A percentile compares a stretch with the other conserved stretches of the same genome.
These are phyloP conservation scores for Urocynchramus pylzowi DNA, from an alignment of 2,113 vertebrate genomes.

Conservation along the genomic window DNA sequence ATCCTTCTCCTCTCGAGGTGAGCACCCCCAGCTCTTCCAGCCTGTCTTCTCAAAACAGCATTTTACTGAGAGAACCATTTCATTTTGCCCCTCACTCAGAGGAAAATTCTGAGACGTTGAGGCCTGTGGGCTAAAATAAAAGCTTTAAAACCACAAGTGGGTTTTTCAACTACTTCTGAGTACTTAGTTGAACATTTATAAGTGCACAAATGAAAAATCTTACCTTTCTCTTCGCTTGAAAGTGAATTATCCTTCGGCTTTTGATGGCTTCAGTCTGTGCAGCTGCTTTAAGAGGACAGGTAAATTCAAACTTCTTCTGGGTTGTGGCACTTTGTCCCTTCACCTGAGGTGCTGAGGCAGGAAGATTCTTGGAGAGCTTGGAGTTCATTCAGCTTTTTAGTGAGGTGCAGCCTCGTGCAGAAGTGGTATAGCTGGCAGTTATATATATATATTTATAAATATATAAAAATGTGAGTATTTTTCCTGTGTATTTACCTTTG, in stretches of 20 bases:
- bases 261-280: background rate
- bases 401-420: background rate
- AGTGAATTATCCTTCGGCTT: background rate
- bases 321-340: background rate
- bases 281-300: background rate
- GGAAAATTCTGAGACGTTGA: background rate
- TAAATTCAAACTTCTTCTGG: accelerated
- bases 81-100: background rate
- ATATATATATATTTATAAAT: background rate
- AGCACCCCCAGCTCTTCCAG: background rate
- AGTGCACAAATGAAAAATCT: accelerated
- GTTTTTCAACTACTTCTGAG: background rate
- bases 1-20: accelerated
- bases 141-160: accelerated
- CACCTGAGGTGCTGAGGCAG: background rate
- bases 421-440: background rate
- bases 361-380: background rate
- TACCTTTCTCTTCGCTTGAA: background rate
- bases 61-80: background rate
- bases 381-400: accelerated
- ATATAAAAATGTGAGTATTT: background rate
- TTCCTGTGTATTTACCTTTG: background rate
- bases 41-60: background rate
- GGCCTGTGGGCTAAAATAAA: too few relatives aligned
- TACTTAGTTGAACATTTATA: background rate